Evolutionary conservation across 2,888 invertebrate genomes (phyloP), one percentile per base, ranked within the genome.

Genomic region (Sphinx pinastri): DNA sequence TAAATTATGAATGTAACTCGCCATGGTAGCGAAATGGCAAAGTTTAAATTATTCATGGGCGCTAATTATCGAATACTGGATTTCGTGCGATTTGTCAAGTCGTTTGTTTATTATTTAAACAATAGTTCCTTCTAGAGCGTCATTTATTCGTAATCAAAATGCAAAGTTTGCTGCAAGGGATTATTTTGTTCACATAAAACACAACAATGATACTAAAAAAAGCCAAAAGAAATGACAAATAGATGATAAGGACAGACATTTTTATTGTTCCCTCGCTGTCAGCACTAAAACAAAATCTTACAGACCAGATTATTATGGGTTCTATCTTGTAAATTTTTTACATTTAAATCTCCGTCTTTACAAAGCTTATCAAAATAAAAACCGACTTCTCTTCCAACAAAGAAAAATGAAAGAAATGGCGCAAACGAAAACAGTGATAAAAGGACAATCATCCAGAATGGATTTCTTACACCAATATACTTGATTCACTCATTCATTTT

Each of bases 391-490:
- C 73, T 72, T 69, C 67, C 76, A 76, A 76, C 52, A 71, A 69
- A 72, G 68, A 74, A 78, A 75, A 77, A 76, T 71, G 75, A 75
- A 73, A 77, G 73, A 75, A 73, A 77, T 77, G 75, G 72, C 73
- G 71, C 75, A 77, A 81, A 83, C 78, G 76, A 80, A 83, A 85
- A 81, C 79, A 82, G 75, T 77, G 79, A 81, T 83, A 84, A 84
- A 86, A 84, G 81, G 82, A 85, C 86, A 85, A 87, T 88, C 84
- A 87, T 86, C 82, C 78, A 77, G 81, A 85, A 87, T 84, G 79
- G 82, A 83, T 85, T 84, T 74, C 80, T 81, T 82, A 82, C 82
- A 84, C 83, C 83, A 86, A 85, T 85, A 87, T 79, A 85, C 79
- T 80, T 76, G 80, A 84, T 86, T 81, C 77, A 78, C 73, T 73